Conservation (phyloP, 2,888 invertebrate genomes). For the Oligia latruncula region DNA sequence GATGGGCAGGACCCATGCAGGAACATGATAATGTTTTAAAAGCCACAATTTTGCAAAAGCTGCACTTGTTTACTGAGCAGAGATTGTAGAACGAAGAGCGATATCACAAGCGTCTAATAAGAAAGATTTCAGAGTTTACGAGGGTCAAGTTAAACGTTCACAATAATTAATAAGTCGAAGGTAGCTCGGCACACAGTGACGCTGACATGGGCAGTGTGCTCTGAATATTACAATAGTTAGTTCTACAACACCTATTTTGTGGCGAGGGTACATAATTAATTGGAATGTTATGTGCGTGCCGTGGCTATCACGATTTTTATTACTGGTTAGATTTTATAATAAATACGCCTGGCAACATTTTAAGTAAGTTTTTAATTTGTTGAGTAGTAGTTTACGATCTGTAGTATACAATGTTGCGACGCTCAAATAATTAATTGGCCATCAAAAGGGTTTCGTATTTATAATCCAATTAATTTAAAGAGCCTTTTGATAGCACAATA, state of each 20-base stretch:
- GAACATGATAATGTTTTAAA: slow-evolving; percentile 6
- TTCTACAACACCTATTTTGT: slow-evolving; percentile 64
- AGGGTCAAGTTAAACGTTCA: slow-evolving; percentile 51
- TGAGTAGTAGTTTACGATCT: slow-evolving; percentile 6
- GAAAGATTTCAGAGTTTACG: slow-evolving; percentile 63
- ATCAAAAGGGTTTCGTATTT: slow-evolving; percentile 25
- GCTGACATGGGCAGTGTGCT: slow-evolving; percentile 61
- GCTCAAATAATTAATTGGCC: slow-evolving; percentile 20
- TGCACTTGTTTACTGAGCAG: background rate
- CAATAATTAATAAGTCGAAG: slow-evolving; percentile 65
- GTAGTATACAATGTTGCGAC: background rate
- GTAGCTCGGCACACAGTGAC: slow-evolving; percentile 47
- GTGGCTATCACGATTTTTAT: slow-evolving; percentile 47
- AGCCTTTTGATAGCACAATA: slow-evolving; percentile 28
- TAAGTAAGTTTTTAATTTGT: slow-evolving; percentile 4
- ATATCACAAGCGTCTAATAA: slow-evolving; percentile 48
- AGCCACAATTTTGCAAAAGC: slow-evolving; percentile 3
- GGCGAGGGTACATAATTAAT: slow-evolving; percentile 70
- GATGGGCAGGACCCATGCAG: background rate
- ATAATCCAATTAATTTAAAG: slow-evolving; percentile 35
- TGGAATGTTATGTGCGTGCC: slow-evolving; percentile 55
- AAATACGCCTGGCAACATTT: background rate
- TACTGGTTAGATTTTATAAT: slow-evolving; percentile 16
- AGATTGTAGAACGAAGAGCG: background rate
- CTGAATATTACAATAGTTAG: slow-evolving; percentile 69